Base-by-base conservation (phyloP, 2,113 vertebrate genomes). In the Prochilodus magdalenae region DNA sequence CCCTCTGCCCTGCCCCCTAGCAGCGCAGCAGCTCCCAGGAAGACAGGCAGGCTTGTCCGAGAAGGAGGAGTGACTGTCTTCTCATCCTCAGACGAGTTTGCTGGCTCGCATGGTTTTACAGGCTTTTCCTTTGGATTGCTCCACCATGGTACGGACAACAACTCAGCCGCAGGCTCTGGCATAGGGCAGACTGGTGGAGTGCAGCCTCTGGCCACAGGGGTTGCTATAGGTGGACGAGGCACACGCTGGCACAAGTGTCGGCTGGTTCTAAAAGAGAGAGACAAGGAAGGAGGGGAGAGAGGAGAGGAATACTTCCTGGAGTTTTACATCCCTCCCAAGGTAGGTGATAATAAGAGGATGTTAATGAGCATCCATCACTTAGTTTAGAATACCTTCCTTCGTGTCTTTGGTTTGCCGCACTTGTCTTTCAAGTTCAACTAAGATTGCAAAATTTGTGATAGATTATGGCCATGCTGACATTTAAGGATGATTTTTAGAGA, bases 241-340 rank as follows among this genome's bases (percentile, higher is more conserved):
- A 91, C 92, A 0, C 94, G 94, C 78, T 95, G 94, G 96, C 96
- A 96, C 79, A 97, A 97, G 86, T 98, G 96, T 88, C 96, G 96
- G 0, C 91, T 98, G 70, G 93, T 96, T 78, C 92, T 98, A 65
- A 88, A 92, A 80, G 96, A 95, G 63, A 85, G 94, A 79, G 95
- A 95, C 83, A 80, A 91, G 20, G 93, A 94, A 3, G 92, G 92
- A 4, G 87, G 55, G 1, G 91, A 94, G 86, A 87, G 93, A 79
- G 92, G 92, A 70, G 90, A 96, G 85, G 96, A 96, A 77, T 96
- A 94, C 87, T 95, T 95, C 71, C 82, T 98, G 92, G 96, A 98
- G 78, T 97, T 98, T 92, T 98, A 96, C 88, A 93, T 97, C 67
- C 96, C 96, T 7, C 96, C 96, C 4, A 98, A 98, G 93, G 96